Evolutionary conservation across 1,140 invertebrate genomes (phyloP), one percentile per base, ranked within the genome.

Genomic region (Monochamus saltuarius): DNA sequence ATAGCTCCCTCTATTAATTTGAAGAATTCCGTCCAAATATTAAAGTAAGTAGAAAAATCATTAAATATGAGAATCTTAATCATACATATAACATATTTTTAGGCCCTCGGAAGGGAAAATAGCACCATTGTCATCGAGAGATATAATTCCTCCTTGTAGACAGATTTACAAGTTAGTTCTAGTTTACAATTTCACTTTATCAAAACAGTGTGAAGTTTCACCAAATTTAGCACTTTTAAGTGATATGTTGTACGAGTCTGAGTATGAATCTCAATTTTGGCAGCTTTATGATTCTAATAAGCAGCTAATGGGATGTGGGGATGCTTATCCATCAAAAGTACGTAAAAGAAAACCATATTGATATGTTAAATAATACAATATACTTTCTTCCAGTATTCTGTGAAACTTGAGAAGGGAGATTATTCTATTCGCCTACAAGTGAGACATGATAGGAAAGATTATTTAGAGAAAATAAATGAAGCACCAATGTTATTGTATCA

Each of bases 191-290:
- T 91, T 98, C 74, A 88, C 89, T 68, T 79, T 95, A 61, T 80
- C 82, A 7, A 97, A 97, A 77, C 75, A 84, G 6, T 88, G 87
- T 10, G 95, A 97, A 78, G 86, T 95, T 35, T 88, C 85, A 13
- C 87, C 90, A 8, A 89, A 91, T 72, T 84, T 88, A 61, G 84
- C 92, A 1, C 70, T 94, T 46, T 81, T 99, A 8, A 92, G 88
- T 75, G 87, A 94, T 72, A 81, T 92, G 66, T 81, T 98, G 7
- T 98, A 98, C 75, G 95, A 98, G 78, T 90, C 89, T 4, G 93
- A 97, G 78, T 97, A 90, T 76, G 94, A 98, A 78, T 93, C 92
- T 4, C 94, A 98, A 79, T 82, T 98, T 70, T 98, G 95, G 95
- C 93, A 97, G 88, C 71, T 98, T 52, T 98, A 91, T 79, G 93